Conservation (phyloP, 1,140 invertebrate species). For the Zaprionus capensis region DNA sequence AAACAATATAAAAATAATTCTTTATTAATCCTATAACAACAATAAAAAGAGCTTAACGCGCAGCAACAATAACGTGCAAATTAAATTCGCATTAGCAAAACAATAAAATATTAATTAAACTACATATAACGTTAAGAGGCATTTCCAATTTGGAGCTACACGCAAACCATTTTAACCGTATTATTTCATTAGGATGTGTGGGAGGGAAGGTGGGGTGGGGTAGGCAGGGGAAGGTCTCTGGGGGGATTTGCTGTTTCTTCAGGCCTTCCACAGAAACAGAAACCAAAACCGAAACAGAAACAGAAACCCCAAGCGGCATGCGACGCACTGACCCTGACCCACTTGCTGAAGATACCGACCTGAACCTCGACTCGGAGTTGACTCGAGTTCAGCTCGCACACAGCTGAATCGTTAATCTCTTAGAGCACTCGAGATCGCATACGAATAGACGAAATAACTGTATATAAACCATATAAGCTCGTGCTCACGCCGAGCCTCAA, state of each 20-base stretch:
- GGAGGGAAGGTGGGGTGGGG: not conserved
- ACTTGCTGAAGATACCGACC: conserved; percentile 72
- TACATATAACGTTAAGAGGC: conserved; percentile 55
- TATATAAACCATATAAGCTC: conserved; percentile 49
- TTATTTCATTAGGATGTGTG: conserved; percentile 12
- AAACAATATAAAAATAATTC: not conserved
- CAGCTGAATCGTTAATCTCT: conserved; percentile 71
- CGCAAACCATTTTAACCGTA: conserved; percentile 42
- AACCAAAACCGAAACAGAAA: conserved; percentile 25
- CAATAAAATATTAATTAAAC: conserved; percentile 66
- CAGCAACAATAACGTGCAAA: conserved; percentile 41
- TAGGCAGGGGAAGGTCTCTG: not conserved
- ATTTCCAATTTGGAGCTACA: conserved; percentile 49
- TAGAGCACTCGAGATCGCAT: conserved; percentile 62
- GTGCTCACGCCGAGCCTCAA: conserved; percentile 57
- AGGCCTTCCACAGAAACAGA: conserved; percentile 43
- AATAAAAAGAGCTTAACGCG: conserved; percentile 18
- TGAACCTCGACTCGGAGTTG: conserved; percentile 23
- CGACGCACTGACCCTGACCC: conserved; percentile 75
- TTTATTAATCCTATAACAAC: conserved; percentile 4
- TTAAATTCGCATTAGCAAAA: conserved; percentile 64
- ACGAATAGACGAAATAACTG: conserved; percentile 48
- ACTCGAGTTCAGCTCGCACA: conserved; percentile 21
- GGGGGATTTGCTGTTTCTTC: conserved; percentile 16
- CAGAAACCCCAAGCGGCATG: conserved; percentile 56